Percentiles rank a stretch among this genome's conserved stretches.
These are phyloP conservation scores for Nomada ferruginata DNA, from an alignment of 2,888 invertebrate genomes.

Conservation along the genomic window DNA sequence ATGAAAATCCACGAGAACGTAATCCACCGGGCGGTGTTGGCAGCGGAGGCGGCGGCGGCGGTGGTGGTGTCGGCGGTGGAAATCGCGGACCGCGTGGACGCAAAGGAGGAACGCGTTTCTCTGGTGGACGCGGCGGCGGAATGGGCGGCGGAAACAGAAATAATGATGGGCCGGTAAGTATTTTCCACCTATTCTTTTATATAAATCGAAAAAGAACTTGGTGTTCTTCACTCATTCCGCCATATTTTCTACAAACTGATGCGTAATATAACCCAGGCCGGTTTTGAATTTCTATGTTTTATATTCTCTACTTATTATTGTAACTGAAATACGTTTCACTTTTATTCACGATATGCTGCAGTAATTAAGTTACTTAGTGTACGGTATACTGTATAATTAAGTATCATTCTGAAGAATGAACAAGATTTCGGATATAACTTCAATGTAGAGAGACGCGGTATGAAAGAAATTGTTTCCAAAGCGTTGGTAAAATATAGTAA, in stretches of 20 bases:
- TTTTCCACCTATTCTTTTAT: neutral
- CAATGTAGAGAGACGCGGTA: too few species aligned
- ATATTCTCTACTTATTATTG: neutral
- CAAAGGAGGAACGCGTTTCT: conserved; percentile 78
- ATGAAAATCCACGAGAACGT: conserved; percentile 74
- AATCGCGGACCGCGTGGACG: conserved; percentile 78
- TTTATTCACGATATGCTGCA: neutral
- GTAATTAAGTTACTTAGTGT: neutral
- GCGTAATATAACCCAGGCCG: conserved; percentile 40
- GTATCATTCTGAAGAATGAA: too few species aligned
- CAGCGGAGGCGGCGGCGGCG: conserved; percentile 68
- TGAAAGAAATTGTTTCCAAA: too few species aligned
- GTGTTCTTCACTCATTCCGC: conserved; percentile 23
- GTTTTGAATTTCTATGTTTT: neutral
- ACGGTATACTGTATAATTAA: neutral
- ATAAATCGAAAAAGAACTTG: neutral
- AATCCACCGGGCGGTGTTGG: conserved; percentile 69
- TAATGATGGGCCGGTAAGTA: conserved; percentile 72
- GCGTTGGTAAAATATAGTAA: neutral
- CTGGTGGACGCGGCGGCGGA: conserved; percentile 78
- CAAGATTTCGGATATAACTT: too few species aligned
- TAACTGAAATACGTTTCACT: neutral
- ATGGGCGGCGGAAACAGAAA: conserved; percentile 70
- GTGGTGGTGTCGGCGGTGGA: conserved; percentile 71
- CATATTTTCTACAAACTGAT: conserved; percentile 47